Evolutionary conservation across 2,888 invertebrate species (phyloP).

Genomic region (Candidula unifasciata): DNA sequence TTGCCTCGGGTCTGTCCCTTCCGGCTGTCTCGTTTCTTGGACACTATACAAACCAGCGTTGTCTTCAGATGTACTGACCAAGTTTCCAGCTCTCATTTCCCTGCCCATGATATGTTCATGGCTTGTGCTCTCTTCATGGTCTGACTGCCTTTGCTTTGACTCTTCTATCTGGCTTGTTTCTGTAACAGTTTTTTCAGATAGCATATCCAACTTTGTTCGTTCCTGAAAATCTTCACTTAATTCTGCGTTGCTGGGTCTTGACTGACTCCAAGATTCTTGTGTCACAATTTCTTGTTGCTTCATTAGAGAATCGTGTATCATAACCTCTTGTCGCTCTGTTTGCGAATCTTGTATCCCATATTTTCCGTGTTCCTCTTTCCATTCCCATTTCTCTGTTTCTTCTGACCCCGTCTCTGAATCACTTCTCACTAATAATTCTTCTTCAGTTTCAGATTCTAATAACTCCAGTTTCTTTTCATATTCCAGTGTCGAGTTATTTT

Average conservation of each 20-base stretch:
- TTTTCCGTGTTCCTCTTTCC: background rate
- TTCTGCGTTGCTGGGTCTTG: too few species aligned
- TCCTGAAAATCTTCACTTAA: too few species aligned
- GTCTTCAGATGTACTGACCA: background rate
- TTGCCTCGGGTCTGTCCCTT: background rate
- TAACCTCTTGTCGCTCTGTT: too few species aligned
- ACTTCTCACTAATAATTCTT: background rate
- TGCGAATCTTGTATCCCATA: background rate
- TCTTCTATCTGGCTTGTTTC: background rate
- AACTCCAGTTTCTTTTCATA: background rate
- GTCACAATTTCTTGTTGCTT: background rate
- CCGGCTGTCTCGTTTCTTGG: background rate
- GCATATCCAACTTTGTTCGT: background rate
- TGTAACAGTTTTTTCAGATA: background rate
- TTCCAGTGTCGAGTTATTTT: background rate
- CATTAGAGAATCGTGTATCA: background rate
- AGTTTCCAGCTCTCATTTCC: background rate
- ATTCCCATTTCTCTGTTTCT: background rate
- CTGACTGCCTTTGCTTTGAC: background rate
- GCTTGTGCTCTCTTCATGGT: background rate
- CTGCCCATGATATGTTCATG: background rate
- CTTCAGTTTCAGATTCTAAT: constrained; percentile 8
- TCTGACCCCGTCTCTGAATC: background rate
- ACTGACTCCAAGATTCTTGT: background rate
- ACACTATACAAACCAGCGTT: background rate